Conservation (phyloP, 2,797 vertebrate genomes). For the Botia almorhae region DNA sequence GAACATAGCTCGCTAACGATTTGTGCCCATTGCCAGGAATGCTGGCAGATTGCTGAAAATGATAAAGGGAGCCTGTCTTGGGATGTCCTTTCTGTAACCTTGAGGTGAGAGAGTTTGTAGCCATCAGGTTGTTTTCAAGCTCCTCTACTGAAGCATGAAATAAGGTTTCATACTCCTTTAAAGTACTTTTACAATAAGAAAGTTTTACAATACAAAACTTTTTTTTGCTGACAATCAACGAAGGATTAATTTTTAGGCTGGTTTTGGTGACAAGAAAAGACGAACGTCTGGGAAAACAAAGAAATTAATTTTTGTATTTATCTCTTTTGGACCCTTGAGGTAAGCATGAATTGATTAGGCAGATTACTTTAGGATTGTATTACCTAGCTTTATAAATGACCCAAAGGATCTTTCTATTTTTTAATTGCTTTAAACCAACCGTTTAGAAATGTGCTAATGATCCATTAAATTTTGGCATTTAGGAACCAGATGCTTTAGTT, state of each 20-base stretch:
- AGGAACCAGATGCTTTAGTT: background rate
- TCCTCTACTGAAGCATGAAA: conserved; percentile 33
- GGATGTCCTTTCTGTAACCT: conserved; percentile 23
- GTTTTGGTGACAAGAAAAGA: conserved; percentile 4
- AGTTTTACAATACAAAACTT: conserved; percentile 14
- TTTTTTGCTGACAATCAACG: background rate
- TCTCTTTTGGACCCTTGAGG: background rate
- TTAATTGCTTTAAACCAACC: background rate
- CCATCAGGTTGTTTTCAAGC: conserved; percentile 36
- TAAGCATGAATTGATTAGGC: conserved; percentile 14
- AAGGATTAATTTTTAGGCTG: background rate
- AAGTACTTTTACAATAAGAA: background rate
- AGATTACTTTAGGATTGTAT: conserved; percentile 10
- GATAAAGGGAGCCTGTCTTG: conserved; percentile 31
- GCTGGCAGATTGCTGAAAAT: conserved; percentile 28
- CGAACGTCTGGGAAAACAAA: background rate
- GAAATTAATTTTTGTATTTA: conserved; percentile 9
- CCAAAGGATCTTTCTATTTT: background rate
- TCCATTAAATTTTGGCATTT: background rate
- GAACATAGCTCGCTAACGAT: conserved; percentile 15
- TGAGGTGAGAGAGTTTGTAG: conserved; percentile 35
- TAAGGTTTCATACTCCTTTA: conserved; percentile 3
- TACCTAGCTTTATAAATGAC: background rate
- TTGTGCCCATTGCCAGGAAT: conserved; percentile 19
- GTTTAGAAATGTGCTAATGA: conserved; percentile 12